phyloP scores from a whole-genome alignment of 2,888 invertebrate genomes.

The Eugnorisma glareosa region DNA sequence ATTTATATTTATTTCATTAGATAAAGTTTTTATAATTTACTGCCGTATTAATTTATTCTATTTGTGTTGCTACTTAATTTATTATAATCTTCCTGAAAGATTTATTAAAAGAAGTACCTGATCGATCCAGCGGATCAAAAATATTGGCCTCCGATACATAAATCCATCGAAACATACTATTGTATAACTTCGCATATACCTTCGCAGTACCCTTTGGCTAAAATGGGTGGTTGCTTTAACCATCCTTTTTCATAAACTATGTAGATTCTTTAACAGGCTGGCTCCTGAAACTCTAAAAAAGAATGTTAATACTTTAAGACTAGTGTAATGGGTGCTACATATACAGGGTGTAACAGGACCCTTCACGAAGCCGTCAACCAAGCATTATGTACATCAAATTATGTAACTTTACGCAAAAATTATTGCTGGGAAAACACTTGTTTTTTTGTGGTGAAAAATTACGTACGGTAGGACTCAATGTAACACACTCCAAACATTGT shows the following conservation, averaged over 20 bases:
- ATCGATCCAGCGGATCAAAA: neutral
- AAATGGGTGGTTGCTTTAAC: neutral
- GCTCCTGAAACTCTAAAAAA: neutral
- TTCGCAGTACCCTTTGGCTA: neutral
- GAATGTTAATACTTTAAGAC: neutral
- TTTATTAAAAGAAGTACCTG: neutral
- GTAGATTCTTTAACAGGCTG: neutral
- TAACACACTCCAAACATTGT: too few species aligned
- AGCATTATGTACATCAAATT: neutral
- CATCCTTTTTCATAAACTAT: too few species aligned
- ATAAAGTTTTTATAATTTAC: neutral
- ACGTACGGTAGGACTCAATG: too few species aligned
- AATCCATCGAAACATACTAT: neutral
- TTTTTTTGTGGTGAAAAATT: neutral
- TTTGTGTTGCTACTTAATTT: neutral
- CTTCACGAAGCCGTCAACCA: neutral
- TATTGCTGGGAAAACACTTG: neutral
- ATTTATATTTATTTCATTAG: too few species aligned
- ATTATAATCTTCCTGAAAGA: neutral
- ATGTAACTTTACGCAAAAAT: neutral
- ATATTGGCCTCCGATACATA: neutral
- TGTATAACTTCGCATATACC: neutral
- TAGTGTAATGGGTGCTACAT: neutral
- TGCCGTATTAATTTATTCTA: neutral
- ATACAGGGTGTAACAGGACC: neutral